A percentile compares a stretch with the other conserved stretches of the same genome.
Conservation (phyloP, 2,797 vertebrate genomes). For the Psittacula derbiana region DNA sequence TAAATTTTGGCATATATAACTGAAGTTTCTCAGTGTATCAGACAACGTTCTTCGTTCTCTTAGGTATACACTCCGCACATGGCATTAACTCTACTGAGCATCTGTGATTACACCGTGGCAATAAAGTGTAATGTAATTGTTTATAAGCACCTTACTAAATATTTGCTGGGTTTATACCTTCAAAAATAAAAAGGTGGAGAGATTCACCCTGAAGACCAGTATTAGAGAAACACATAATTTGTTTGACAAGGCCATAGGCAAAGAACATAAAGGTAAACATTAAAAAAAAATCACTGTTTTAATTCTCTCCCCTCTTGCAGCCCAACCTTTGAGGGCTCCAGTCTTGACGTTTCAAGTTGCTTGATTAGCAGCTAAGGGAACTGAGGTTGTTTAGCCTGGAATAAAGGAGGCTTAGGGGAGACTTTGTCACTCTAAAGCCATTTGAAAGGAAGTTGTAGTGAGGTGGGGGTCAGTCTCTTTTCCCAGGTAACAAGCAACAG, state of each 20-base stretch:
- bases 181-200: background rate
- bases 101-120: background rate
- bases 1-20: background rate
- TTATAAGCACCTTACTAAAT: background rate
- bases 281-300: background rate
- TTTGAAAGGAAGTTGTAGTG: background rate
- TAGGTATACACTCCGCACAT: background rate
- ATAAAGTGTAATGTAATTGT: background rate
- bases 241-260: background rate
- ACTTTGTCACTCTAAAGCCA: background rate
- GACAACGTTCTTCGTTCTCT: background rate
- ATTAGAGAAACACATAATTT: background rate
- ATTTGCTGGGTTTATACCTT: background rate
- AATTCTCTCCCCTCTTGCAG: background rate
- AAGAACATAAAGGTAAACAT: background rate
- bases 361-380: background rate
- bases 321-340: rapidly evolving
- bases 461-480: background rate
- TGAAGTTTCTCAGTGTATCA: background rate
- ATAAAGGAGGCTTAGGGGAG: background rate
- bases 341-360: background rate
- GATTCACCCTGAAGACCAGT: background rate
- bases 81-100: background rate
- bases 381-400: background rate
- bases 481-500: background rate